A percentile compares a stretch with the other conserved stretches of the same genome.
These are phyloP conservation scores for Prionace glauca DNA, from an alignment of 2,797 vertebrate species.

Conservation along the genomic window DNA sequence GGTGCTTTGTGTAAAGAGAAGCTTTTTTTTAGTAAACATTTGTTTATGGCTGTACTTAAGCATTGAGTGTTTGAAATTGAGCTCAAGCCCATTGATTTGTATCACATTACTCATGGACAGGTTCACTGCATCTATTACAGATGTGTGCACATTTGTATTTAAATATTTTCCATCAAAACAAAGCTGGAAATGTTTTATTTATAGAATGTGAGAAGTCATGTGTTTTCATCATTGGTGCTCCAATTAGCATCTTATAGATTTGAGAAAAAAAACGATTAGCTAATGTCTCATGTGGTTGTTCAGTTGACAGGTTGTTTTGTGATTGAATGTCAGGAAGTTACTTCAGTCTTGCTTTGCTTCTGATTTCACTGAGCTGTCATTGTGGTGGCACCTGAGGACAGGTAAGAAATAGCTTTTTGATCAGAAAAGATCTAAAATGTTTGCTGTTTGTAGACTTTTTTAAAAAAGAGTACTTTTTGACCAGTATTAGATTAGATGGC, in stretches of 20 bases:
- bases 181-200: constrained; percentile 33
- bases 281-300: background rate
- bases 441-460: background rate
- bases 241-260: background rate
- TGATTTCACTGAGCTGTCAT: background rate
- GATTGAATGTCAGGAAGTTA: background rate
- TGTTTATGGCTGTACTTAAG: background rate
- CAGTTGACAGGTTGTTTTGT: background rate
- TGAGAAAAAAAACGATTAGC: background rate
- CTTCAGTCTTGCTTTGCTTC: background rate
- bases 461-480: background rate
- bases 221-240: constrained; percentile 18
- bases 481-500: background rate
- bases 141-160: background rate
- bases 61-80: constrained; percentile 14
- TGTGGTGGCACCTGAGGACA: background rate
- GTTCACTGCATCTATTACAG: background rate
- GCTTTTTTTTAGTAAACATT: background rate
- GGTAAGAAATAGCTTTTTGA: background rate
- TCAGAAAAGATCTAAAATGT: background rate
- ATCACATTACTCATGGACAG: background rate
- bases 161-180: constrained; percentile 37
- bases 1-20: background rate
- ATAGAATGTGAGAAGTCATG: background rate
- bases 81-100: background rate